A percentile compares a stretch with the other conserved stretches of the same genome.
Evolutionary conservation across 2,113 vertebrate species (phyloP).

Genomic region (Morone saxatilis): DNA sequence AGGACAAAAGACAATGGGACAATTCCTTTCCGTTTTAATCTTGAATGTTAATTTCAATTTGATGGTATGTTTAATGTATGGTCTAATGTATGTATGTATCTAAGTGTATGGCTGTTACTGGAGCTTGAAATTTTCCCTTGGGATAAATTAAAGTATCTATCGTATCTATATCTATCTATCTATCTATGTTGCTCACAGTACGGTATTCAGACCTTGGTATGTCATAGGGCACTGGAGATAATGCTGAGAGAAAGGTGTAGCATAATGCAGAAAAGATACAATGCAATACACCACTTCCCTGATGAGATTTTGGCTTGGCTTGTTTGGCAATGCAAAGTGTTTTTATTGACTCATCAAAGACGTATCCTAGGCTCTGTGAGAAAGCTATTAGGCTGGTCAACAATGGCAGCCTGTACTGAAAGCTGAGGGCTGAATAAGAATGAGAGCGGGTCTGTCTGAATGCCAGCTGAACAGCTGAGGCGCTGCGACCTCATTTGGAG

Average conservation of each 20-base stretch:
- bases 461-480: conserved; percentile 59
- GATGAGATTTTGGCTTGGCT: conserved; percentile 49
- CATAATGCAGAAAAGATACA: conserved; percentile 40
- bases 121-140: no score
- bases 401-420: conserved; percentile 66
- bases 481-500: conserved; percentile 63
- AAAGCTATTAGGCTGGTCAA: conserved; percentile 74
- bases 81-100: no score
- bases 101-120: no score
- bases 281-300: conserved; percentile 44
- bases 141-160: no score
- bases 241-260: conserved; percentile 21
- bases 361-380: conserved; percentile 41
- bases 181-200: conserved; percentile 15
- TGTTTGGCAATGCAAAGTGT: conserved; percentile 64
- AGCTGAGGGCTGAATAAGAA: conserved; percentile 66
- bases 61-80: no score
- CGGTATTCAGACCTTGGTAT: conserved; percentile 1
- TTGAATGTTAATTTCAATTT: no score
- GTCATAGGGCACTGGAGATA: conserved; percentile 20
- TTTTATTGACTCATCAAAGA: conserved; percentile 77
- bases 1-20: no score
- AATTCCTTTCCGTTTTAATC: no score
- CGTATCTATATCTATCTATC: no score
- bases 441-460: conserved; percentile 46